phyloP scores from a whole-genome alignment of 1,140 invertebrate species.

The Drosophila rhopaloa region DNA sequence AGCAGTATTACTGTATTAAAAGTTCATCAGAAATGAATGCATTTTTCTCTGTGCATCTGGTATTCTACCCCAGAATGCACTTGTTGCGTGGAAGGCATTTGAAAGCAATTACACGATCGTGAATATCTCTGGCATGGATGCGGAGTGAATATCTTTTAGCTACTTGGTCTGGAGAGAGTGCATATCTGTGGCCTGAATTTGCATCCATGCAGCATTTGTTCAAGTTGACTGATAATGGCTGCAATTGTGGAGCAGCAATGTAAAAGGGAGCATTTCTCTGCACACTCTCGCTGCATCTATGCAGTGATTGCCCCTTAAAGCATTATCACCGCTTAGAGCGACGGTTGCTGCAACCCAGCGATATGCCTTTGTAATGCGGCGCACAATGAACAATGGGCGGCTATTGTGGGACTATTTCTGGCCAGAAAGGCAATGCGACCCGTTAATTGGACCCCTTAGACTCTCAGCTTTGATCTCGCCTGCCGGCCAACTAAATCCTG shows the following conservation, averaged over 20 bases:
- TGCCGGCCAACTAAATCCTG: conserved; percentile 27
- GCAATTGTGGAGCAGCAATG: conserved; percentile 22
- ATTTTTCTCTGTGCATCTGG: conserved; percentile 1
- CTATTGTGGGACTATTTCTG: conserved; percentile 54
- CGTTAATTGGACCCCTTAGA: conserved; percentile 46
- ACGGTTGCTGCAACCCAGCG: too few species aligned
- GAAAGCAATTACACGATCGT: conserved; percentile 44
- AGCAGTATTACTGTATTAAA: too few species aligned
- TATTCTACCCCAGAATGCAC: conserved; percentile 47
- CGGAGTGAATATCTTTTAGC: conserved; percentile 36
- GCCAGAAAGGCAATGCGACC: conserved; percentile 16
- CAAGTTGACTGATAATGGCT: conserved; percentile 44
- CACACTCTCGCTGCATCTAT: conserved; percentile 24
- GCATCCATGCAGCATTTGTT: conserved; percentile 21
- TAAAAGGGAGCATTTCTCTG: conserved; percentile 15
- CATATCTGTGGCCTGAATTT: conserved; percentile 26
- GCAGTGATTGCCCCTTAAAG: conserved; percentile 26
- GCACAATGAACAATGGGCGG: conserved; percentile 60
- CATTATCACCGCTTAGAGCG: conserved; percentile 40
- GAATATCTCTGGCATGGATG: conserved; percentile 39
- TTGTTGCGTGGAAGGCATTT: conserved; percentile 64
- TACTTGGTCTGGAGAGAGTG: conserved; percentile 24
- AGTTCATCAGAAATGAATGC: too few species aligned
- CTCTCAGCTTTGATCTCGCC: conserved; percentile 30
- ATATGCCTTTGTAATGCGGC: conserved; percentile 30